Evolutionary conservation across 2,113 vertebrate species (phyloP).

Genomic region (Neogobius melanostomus): DNA sequence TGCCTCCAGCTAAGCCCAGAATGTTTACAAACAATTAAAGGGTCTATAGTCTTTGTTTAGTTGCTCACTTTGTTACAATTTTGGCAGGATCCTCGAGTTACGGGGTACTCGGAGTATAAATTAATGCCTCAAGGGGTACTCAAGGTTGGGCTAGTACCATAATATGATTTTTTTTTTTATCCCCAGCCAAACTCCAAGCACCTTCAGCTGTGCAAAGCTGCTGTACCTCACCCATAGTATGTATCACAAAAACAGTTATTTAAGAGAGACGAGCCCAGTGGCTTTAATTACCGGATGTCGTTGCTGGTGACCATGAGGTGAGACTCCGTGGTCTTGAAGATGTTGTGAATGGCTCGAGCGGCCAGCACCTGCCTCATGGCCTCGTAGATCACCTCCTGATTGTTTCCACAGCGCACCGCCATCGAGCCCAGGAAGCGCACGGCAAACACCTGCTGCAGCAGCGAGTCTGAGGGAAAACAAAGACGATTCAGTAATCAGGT

Average conservation of each 20-base stretch:
- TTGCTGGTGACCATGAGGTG: conserved; percentile 95
- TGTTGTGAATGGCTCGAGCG: conserved; percentile 96
- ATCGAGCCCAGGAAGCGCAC: conserved; percentile 96
- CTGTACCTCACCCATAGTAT: no score
- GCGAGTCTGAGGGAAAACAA: conserved; percentile 78
- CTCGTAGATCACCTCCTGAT: conserved; percentile 91
- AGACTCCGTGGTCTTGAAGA: conserved; percentile 92
- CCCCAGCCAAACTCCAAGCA: no score
- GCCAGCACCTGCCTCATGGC: conserved; percentile 97
- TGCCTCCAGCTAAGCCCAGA: no score
- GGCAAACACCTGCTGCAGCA: conserved; percentile 92
- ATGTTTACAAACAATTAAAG: no score
- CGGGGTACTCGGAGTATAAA: no score
- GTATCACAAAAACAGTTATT: not conserved
- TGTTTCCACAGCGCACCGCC: conserved; percentile 85
- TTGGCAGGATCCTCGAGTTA: no score
- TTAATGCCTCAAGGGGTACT: no score
- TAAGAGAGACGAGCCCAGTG: not conserved
- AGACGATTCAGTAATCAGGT: not conserved
- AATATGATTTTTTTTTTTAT: no score
- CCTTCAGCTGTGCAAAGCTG: no score
- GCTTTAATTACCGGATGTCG: conserved; percentile 78
- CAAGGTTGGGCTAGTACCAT: no score
- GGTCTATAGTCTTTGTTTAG: no score
- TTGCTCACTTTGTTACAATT: no score